These are phyloP conservation scores for Hirudo medicinalis DNA, from an alignment of 1,140 invertebrate genomes.

Conservation along the genomic window DNA sequence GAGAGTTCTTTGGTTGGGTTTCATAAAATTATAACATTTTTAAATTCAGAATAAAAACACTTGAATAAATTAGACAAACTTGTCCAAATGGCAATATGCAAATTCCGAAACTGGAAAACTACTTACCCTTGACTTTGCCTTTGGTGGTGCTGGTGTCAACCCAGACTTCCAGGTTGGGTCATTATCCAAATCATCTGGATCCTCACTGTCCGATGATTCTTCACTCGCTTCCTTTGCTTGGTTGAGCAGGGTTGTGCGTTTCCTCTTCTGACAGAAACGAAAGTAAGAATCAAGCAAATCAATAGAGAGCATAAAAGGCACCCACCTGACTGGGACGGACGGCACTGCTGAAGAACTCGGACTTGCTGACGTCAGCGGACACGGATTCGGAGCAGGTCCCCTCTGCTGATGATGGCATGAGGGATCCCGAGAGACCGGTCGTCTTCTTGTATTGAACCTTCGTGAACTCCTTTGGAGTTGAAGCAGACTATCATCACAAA, in stretches of 20 bases:
- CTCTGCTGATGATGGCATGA: conserved; percentile 8
- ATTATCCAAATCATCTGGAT: not conserved
- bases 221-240: not conserved
- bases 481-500: not conserved
- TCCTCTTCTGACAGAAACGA: not conserved
- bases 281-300: too few relatives aligned
- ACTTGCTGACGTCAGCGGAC: not conserved
- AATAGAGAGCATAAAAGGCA: not conserved
- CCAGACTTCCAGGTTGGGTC: not conserved
- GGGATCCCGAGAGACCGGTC: not conserved
- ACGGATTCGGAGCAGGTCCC: not conserved
- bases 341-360: conserved; percentile 1
- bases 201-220: not conserved
- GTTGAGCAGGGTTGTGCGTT: not conserved
- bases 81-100: too few relatives aligned
- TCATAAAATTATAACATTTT: too few relatives aligned
- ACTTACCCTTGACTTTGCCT: not conserved
- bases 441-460: conserved; percentile 10
- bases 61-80: too few relatives aligned
- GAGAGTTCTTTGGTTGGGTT: too few relatives aligned
- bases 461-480: conserved; percentile 13
- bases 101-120: too few relatives aligned
- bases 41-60: too few relatives aligned
- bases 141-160: not conserved
- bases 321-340: not conserved